Base-by-base conservation (phyloP, 1,140 invertebrate genomes). In the Atta cephalotes region DNA sequence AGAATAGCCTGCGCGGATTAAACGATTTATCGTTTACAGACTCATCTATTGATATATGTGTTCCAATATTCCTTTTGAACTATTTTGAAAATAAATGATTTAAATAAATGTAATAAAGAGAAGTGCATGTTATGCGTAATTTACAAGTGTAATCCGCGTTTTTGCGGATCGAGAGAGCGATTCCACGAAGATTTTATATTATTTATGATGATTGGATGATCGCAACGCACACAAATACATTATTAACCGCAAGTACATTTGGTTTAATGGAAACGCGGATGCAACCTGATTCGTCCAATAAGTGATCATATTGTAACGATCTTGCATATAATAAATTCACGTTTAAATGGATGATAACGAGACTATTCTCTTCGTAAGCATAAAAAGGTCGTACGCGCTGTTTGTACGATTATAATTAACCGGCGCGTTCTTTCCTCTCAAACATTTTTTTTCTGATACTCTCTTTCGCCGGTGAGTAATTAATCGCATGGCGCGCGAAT, bases 401-500 rank as follows among this genome's bases (percentile, higher is more conserved):
- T 82, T 86, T 82, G 65, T 71, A 81, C 16, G 35, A 71, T 63
- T 45, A 56, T 68, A 81, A 81, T 86, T 86, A 86, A 86, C 77
- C 49, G 60, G 14, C 14, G 63, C 62, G 74, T 35, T 78, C 71
- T 78, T 76, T 78, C 31, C 51, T 79, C 76, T 66, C 63, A 3
- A 14, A 76, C 39, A 62, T 74, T 84, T 74, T 39, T 35, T 6
- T 35, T 3, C 16, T 18, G 51, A 12, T 39, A 18, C 28, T 74
- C 39, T 35, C 39, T 49, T 28, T 62, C 74, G 31, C 66, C 78
- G 74, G 60, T 82, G 66, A 63, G 68, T 78, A 90, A 89, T 89
- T 89, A 89, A 90, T 89, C 88, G 72, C 51, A 56, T 62, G 58
- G 77, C 56, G 70, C 87, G 68, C 85, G 76, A 53, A 87, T 84